Evolutionary conservation across 2,113 vertebrate species (phyloP).

Genomic region (Typhlomys cinereus): DNA sequence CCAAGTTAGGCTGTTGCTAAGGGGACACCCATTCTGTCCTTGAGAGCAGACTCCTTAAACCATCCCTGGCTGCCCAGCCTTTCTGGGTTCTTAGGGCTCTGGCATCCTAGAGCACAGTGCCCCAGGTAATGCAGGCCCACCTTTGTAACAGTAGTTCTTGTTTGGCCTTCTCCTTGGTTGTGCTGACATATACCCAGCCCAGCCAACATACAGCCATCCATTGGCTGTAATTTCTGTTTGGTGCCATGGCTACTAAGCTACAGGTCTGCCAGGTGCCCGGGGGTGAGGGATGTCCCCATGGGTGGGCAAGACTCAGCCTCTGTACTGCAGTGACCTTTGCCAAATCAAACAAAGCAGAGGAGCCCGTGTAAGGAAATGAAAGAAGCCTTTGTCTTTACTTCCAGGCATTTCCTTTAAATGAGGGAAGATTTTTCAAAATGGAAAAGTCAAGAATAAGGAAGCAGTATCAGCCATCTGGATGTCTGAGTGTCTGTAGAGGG

Average conservation of each 20-base stretch:
- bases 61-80: not conserved
- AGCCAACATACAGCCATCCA: not conserved
- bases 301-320: not conserved
- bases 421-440: not conserved
- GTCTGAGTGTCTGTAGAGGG: not conserved
- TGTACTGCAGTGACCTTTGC: not conserved
- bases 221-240: not conserved
- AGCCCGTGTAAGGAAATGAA: not conserved
- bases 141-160: fast-evolving
- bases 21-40: not conserved
- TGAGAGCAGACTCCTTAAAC: not conserved
- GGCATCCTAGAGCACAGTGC: not conserved
- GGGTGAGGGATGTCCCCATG: not conserved
- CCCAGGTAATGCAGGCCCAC: too few species aligned
- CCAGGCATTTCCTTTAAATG: not conserved
- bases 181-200: not conserved
- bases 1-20: not conserved
- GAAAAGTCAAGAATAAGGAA: not conserved
- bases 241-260: too few species aligned
- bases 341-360: not conserved
- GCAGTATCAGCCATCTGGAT: not conserved
- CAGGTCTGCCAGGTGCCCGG: not conserved
- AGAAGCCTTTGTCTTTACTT: not conserved
- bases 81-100: not conserved
- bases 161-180: not conserved